Evolutionary conservation across 2,797 vertebrate genomes (phyloP).

Genomic region (Brachyalestes nurse): DNA sequence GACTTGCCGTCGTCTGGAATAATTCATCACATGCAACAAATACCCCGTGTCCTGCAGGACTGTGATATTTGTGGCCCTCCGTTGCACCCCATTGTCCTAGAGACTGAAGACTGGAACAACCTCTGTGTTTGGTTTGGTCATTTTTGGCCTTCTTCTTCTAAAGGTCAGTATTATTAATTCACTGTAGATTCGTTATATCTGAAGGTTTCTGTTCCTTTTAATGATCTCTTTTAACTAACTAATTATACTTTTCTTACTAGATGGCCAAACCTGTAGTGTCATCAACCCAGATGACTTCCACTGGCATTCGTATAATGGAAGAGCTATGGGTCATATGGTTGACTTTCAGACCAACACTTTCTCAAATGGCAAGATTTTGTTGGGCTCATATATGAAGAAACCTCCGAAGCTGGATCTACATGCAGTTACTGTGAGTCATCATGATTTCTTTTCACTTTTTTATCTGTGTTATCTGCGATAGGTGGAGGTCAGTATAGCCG

Average conservation of each 20-base stretch:
- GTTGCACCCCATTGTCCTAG: constrained; percentile 69
- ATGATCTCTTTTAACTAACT: no score
- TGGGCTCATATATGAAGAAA: constrained; percentile 80
- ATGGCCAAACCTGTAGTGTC: constrained; percentile 49
- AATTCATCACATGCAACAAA: background rate
- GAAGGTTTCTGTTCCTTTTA: no score
- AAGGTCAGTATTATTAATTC: constrained; percentile 32
- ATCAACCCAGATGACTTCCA: constrained; percentile 74
- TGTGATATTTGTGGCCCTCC: constrained; percentile 73
- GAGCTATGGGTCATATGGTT: constrained; percentile 70
- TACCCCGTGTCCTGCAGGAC: constrained; percentile 37
- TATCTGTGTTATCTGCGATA: background rate
- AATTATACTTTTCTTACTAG: constrained; percentile 21
- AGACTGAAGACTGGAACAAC: constrained; percentile 69
- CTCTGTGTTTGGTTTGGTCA: constrained; percentile 71
- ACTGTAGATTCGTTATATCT: background rate
- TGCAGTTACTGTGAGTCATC: constrained; percentile 71
- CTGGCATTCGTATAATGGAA: constrained; percentile 73
- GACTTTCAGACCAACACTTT: constrained; percentile 67
- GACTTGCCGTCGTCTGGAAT: constrained; percentile 51
- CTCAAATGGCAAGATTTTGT: constrained; percentile 76
- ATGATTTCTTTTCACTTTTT: background rate
- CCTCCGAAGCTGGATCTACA: constrained; percentile 78
- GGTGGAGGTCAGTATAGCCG: no score
- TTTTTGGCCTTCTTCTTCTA: constrained; percentile 67